Conservation (phyloP, 1,140 invertebrate species). For the Heliconius eleuchia region DNA sequence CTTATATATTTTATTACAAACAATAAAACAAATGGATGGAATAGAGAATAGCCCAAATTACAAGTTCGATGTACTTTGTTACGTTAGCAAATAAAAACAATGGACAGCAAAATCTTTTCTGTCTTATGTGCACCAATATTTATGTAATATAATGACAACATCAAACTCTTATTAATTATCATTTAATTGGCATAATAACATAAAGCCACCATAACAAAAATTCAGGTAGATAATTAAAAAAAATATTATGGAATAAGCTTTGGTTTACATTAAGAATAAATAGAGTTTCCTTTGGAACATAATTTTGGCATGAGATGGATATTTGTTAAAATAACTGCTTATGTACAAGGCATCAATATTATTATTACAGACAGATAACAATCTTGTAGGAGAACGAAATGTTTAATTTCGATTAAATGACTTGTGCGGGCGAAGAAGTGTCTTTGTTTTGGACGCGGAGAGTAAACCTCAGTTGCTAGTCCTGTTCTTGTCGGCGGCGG, state of each 20-base stretch:
- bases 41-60: conserved; percentile 13
- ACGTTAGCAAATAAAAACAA: neutral
- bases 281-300: neutral
- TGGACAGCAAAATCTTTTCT: neutral
- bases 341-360: neutral
- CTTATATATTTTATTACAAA: conserved; percentile 4
- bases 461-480: conserved; percentile 41
- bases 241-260: conserved; percentile 18
- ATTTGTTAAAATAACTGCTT: neutral
- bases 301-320: neutral
- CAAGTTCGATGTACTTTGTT: conserved; percentile 12
- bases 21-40: conserved; percentile 14
- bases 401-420: neutral
- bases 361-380: neutral
- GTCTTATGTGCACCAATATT: conserved; percentile 1
- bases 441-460: neutral
- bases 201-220: neutral
- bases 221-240: neutral
- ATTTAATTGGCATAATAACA: too few relatives aligned
- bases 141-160: neutral
- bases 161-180: neutral
- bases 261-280: conserved; percentile 14
- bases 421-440: neutral
- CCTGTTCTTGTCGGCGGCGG: conserved; percentile 55
- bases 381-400: neutral